These are phyloP conservation scores for Drosophila trichaetosa DNA, from an alignment of 2,888 invertebrate genomes.

Conservation along the genomic window DNA sequence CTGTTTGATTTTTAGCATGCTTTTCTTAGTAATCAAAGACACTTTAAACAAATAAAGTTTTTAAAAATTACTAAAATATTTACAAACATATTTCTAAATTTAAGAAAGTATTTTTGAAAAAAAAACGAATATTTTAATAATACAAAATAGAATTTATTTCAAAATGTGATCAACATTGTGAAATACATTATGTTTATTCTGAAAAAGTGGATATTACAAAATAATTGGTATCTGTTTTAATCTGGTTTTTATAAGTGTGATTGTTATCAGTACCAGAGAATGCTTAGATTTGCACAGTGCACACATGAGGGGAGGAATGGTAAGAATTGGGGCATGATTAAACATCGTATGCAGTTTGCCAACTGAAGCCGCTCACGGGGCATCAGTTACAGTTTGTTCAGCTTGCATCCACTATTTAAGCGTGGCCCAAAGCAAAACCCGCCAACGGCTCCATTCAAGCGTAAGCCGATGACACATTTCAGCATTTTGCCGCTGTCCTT, in stretches of 20 bases:
- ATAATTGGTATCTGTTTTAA: no score
- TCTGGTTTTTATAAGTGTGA: not conserved
- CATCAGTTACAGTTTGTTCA: slow-evolving; percentile 32
- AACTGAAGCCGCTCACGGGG: slow-evolving; percentile 36
- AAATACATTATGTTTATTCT: not conserved
- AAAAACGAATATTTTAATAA: not conserved
- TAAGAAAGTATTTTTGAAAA: not conserved
- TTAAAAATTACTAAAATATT: not conserved
- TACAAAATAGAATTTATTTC: not conserved
- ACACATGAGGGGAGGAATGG: not conserved
- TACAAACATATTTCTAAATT: not conserved
- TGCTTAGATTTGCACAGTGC: not conserved
- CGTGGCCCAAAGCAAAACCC: slow-evolving; percentile 5
- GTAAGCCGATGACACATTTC: slow-evolving; percentile 68
- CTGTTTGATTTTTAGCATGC: not conserved
- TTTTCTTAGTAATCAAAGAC: not conserved
- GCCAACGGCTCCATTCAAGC: slow-evolving; percentile 40
- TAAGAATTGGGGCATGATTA: slow-evolving; percentile 5
- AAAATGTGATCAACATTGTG: not conserved
- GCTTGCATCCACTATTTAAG: slow-evolving; percentile 27
- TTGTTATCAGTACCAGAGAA: not conserved
- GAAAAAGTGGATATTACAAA: not conserved
- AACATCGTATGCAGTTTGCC: slow-evolving; percentile 47
- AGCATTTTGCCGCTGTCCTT: slow-evolving; percentile 60
- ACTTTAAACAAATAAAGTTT: not conserved